Evolutionary conservation across 2,888 invertebrate species (phyloP).

Genomic region (Euphydryas editha): DNA sequence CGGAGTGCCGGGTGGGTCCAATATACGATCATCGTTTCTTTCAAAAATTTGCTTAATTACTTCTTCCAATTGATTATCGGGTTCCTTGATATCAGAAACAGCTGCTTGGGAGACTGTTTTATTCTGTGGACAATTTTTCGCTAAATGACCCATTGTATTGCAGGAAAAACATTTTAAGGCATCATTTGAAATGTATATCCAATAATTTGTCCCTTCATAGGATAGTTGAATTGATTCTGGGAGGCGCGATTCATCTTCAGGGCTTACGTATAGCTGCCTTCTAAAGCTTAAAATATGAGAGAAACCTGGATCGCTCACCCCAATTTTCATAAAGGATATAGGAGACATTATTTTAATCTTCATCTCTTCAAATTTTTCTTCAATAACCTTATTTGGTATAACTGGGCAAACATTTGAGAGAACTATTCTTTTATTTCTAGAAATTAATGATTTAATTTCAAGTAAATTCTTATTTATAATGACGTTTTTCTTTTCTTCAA

Average conservation of each 20-base stretch:
- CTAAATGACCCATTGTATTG: conserved; percentile 31
- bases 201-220: conserved; percentile 36
- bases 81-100: not conserved
- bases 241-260: conserved; percentile 25
- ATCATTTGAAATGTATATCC: too few species aligned
- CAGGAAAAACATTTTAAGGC: too few species aligned
- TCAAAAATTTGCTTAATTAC: not conserved
- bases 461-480: too few species aligned
- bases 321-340: conserved; percentile 27
- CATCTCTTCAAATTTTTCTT: too few species aligned
- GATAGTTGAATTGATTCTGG: conserved; percentile 33
- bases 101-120: not conserved
- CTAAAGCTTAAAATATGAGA: conserved; percentile 37
- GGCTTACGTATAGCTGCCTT: conserved; percentile 31
- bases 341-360: conserved; percentile 19
- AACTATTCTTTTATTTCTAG: conserved; percentile 41
- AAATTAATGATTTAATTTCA: conserved; percentile 35
- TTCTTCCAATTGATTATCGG: not conserved
- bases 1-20: not conserved
- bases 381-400: conserved; percentile 20
- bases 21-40: not conserved
- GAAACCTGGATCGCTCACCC: conserved; percentile 28
- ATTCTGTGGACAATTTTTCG: conserved; percentile 24
- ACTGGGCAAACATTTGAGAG: conserved; percentile 40
- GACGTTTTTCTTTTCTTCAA: conserved; percentile 29